Evolutionary conservation across 2,888 invertebrate genomes (phyloP).

Genomic region (Ichneumon xanthorius): DNA sequence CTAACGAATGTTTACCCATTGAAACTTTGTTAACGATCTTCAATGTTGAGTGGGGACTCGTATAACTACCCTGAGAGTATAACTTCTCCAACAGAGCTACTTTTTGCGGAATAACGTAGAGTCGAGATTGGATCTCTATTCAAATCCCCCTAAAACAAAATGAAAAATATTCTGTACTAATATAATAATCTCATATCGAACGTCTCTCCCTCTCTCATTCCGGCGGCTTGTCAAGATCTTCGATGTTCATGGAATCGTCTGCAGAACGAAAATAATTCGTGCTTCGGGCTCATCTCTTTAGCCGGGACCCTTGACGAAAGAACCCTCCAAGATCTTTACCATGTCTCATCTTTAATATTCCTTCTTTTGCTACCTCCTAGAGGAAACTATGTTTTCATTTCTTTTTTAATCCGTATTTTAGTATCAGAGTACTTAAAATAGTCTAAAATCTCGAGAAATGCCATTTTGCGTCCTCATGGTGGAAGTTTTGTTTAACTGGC

Average conservation of each 20-base stretch:
- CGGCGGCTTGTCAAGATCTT: not conserved
- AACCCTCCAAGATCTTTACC: not conserved
- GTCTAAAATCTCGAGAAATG: too few relatives aligned
- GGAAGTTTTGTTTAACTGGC: too few relatives aligned
- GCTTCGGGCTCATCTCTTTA: not conserved
- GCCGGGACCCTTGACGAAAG: not conserved
- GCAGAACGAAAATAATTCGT: conserved; percentile 9
- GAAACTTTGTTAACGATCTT: conserved; percentile 7
- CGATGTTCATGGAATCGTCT: conserved; percentile 3
- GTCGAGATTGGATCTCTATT: not conserved
- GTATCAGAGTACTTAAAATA: too few relatives aligned
- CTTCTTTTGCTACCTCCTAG: conserved; percentile 9
- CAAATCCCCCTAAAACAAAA: not conserved
- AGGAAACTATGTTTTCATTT: too few relatives aligned
- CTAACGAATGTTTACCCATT: conserved; percentile 15
- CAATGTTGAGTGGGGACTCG: too few relatives aligned
- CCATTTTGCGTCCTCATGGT: too few relatives aligned
- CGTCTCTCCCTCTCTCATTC: not conserved
- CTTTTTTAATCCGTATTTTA: too few relatives aligned
- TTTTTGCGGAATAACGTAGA: not conserved
- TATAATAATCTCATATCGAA: not conserved
- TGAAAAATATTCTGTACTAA: not conserved
- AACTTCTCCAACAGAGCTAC: not conserved
- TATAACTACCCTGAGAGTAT: not conserved
- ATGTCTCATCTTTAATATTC: conserved; percentile 33